Evolutionary conservation across 2,113 vertebrate genomes (phyloP).

Genomic region (Halcyon malimbica): DNA sequence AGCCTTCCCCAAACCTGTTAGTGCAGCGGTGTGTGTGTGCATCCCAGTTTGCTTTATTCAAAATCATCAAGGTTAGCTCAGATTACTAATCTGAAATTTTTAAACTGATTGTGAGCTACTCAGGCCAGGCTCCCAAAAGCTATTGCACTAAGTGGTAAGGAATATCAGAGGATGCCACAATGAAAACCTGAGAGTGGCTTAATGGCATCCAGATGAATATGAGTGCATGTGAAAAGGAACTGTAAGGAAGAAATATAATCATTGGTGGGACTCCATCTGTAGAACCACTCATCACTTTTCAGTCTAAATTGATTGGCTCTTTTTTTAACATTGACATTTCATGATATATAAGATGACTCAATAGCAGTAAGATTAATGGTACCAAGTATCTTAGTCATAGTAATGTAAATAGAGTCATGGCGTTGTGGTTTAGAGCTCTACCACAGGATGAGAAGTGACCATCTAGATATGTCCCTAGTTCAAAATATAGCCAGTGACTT

Average conservation of each 20-base stretch:
- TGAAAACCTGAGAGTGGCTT: background rate
- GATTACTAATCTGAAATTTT: background rate
- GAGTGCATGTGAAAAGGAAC: background rate
- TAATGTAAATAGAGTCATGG: background rate
- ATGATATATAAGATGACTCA: background rate
- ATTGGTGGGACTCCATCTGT: background rate
- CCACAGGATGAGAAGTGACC: background rate
- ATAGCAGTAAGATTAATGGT: background rate
- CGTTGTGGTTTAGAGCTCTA: background rate
- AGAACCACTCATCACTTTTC: background rate
- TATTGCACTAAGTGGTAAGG: background rate
- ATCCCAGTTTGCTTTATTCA: background rate
- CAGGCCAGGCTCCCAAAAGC: background rate
- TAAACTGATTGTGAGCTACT: background rate
- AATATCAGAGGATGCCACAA: background rate
- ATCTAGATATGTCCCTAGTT: background rate
- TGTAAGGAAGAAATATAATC: background rate
- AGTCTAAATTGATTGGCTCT: background rate
- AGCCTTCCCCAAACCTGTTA: background rate
- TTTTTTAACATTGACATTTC: slow-evolving; percentile 14
- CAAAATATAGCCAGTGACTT: background rate
- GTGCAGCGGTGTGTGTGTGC: too few species aligned
- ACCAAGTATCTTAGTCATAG: background rate
- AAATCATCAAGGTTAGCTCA: background rate
- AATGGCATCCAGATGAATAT: background rate